Evolutionary conservation across 2,888 invertebrate species (phyloP).

Genomic region (Fragum sueziense): DNA sequence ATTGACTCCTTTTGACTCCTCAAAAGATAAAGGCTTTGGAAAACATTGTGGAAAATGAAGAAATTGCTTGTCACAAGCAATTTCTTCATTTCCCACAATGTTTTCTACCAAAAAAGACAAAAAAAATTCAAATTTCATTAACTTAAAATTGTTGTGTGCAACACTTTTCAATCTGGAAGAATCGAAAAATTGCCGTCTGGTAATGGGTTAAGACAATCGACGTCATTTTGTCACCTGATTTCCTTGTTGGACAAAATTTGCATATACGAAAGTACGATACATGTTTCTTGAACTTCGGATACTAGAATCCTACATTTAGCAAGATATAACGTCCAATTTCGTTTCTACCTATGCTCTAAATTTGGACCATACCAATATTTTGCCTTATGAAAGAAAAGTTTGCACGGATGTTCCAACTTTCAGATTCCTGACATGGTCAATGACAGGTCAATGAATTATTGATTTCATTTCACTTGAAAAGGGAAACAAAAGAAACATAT

Average conservation of each 20-base stretch:
- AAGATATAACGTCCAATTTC: neutral
- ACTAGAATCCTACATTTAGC: neutral
- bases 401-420: neutral
- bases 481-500: too few relatives aligned
- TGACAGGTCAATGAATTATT: neutral
- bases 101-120: too few relatives aligned
- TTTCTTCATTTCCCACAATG: neutral
- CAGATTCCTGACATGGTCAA: neutral
- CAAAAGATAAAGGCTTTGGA: too few relatives aligned
- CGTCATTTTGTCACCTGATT: too few relatives aligned
- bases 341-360: neutral
- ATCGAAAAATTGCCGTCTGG: neutral
- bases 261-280: neutral
- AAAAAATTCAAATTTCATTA: too few relatives aligned
- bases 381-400: neutral
- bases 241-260: neutral
- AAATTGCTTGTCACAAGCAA: neutral
- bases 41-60: too few relatives aligned
- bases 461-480: too few relatives aligned
- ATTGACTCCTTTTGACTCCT: too few relatives aligned
- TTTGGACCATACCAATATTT: neutral
- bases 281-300: neutral
- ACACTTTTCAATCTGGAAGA: too few relatives aligned
- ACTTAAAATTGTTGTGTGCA: too few relatives aligned
- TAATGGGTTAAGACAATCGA: neutral